Conservation (phyloP, 64 coral and sea anemone genomes). For the Platygyra sinensis region DNA sequence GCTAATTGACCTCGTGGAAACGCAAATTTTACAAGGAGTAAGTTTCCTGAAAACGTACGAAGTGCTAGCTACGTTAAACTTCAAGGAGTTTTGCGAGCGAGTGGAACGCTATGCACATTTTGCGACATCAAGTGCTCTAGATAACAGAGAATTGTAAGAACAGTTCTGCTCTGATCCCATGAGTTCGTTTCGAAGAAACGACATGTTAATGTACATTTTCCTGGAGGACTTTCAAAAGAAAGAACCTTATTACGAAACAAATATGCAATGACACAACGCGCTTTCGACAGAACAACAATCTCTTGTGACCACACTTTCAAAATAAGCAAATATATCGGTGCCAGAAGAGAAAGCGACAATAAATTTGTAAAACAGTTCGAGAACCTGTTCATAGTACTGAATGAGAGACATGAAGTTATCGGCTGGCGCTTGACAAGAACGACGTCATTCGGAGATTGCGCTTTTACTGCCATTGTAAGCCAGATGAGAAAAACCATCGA, state of each 20-base stretch:
- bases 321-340: slow-evolving; percentile 77
- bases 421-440: slow-evolving; percentile 45
- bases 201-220: no score
- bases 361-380: slow-evolving; percentile 64
- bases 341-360: slow-evolving; percentile 23
- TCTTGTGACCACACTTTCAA: slow-evolving; percentile 79
- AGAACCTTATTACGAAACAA: slow-evolving; percentile 19
- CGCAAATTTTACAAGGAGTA: no score
- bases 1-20: no score
- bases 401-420: slow-evolving; percentile 58
- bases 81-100: no score
- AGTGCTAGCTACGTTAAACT: no score
- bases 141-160: no score
- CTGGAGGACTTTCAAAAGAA: slow-evolving; percentile 52
- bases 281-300: slow-evolving; percentile 6
- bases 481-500: slow-evolving; percentile 13
- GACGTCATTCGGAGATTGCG: slow-evolving; percentile 47
- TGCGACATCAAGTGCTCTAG: no score
- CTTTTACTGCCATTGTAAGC: slow-evolving; percentile 20
- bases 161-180: no score
- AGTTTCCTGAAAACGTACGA: no score
- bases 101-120: no score
- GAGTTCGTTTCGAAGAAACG: no score
- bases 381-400: slow-evolving; percentile 71
- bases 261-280: slow-evolving; percentile 20